Evolutionary conservation across 2,113 vertebrate genomes (phyloP), one percentile per base, ranked within the genome.

Genomic region (Pteropus alecto): DNA sequence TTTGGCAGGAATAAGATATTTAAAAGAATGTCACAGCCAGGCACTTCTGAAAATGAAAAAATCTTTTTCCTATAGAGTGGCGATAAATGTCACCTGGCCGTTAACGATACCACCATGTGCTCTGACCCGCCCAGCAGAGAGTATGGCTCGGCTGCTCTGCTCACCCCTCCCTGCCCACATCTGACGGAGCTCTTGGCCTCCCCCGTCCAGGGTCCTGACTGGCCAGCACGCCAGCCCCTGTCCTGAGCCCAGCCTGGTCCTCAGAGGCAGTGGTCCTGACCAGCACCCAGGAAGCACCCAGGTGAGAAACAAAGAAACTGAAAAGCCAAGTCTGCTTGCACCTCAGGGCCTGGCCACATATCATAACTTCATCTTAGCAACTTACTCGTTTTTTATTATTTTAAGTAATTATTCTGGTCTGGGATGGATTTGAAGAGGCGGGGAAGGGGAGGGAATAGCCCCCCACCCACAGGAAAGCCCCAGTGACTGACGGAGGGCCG

Each of bases 401-500:
- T 63, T 18, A 90, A 82, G n/a, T 5, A 77, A 26, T 2, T 5
- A 10, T 24, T 38, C 56, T 0, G 2, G 38, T 22, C 71, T 60
- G 0, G 11, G 30, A 58, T 60, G 43, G 18, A 21, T 2, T 3
- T 21, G 10, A 60, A 41, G 51, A 46, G 70, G 26, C 2, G 54
- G 41, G 19, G 3, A 1, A 24, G 56, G 24, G 13, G 63, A 2
- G 22, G 5, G 14, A 11, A 24, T 8, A 15, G 14, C 35, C 4
- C 15, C 0, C 0, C 10, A 63, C 79, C 54, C 30, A 21, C 14
- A 6, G 28, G 28, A 2, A 26, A 21, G 65, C 11, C 35, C 0
- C 0, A 0, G n/a, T 7, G 61, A 61, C 12, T 41, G 22, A 24
- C 0, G 0, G n/a, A 33, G 26, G 68, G 58, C 0, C 51, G 3